A percentile compares a stretch with the other conserved stretches of the same genome.
phyloP scores from a whole-genome alignment of 1,140 invertebrate species.

The Spodoptera litura region DNA sequence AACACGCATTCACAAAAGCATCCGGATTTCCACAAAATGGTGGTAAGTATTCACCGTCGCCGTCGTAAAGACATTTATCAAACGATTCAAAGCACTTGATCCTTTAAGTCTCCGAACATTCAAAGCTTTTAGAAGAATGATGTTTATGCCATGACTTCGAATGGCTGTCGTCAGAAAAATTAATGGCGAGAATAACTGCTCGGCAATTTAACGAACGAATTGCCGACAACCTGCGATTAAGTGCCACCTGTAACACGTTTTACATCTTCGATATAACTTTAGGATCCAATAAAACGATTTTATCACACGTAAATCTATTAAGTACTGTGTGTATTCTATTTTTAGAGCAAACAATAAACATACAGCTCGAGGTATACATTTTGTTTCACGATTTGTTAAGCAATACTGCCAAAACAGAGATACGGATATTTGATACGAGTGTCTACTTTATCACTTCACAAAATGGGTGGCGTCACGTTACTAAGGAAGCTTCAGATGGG shows the following conservation, averaged over 20 bases:
- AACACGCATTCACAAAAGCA: slow-evolving; percentile 40
- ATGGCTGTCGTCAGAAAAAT: slow-evolving; percentile 63
- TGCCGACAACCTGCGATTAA: slow-evolving; percentile 57
- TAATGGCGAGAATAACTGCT: slow-evolving; percentile 61
- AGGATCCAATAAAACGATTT: slow-evolving; percentile 55
- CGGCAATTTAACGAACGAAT: slow-evolving; percentile 61
- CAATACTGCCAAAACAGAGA: neutral
- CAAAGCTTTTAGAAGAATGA: slow-evolving; percentile 56
- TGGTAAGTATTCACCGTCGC: slow-evolving; percentile 37
- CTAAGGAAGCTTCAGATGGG: neutral
- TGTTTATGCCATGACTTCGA: slow-evolving; percentile 59
- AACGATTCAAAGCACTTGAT: slow-evolving; percentile 57
- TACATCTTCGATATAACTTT: slow-evolving; percentile 63
- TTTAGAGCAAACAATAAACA: slow-evolving; percentile 9
- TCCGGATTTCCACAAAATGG: slow-evolving; percentile 45
- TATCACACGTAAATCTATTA: slow-evolving; percentile 23
- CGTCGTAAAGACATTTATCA: slow-evolving; percentile 55
- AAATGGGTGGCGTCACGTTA: neutral
- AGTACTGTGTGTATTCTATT: slow-evolving; percentile 10
- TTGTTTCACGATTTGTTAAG: neutral
- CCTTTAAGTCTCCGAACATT: slow-evolving; percentile 55
- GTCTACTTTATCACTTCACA: slow-evolving; percentile 10
- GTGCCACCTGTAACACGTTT: slow-evolving; percentile 56
- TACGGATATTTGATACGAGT: neutral
- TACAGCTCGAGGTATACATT: neutral